Base-by-base conservation (phyloP, 2,888 invertebrate genomes). In the Chaetogeoica ovagalla region DNA sequence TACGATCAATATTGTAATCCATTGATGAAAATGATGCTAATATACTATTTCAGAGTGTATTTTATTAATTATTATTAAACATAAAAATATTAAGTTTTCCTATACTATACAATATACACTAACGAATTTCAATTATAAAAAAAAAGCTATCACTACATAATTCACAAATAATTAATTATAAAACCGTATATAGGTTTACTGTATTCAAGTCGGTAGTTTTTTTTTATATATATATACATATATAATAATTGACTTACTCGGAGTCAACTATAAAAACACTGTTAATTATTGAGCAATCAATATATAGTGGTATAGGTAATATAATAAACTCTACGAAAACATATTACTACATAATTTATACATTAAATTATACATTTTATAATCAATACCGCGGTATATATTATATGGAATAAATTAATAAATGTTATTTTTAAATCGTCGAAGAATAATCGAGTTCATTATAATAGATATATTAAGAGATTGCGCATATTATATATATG, bases 41-140 rank as follows among this genome's bases (percentile, higher is more conserved):
- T 66, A 21, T 2, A 11, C 39, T 43, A 39, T 43, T 15, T 13
- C 48, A 48, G 48, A 43, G 15, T 21, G 43, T 43, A 43, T 65
- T n/a, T n/a, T 43, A 55, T 52, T 17, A 52, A 17, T 52, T 52
- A 65, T 66, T 66, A 43, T 66, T 48, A 8, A 66, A 66, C 66
- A 21, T 21, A 66, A 43, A 66, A 43, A 65, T 37, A 43, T 66
- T 55, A 21, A 66, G 21, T 66, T 62, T 62, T 30, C 30, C 7
- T 17, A 62, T 19, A 48, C 13, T 48, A 11, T 48, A 48, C 9
- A 9, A 48, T 48, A 55, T 55, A 19, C n/a, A 60, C 21, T 6
- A 23, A 30, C 30, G 4, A 6, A 6, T 17, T 30, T 17, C 5
- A 17, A 17, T 62, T 66, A 43, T 21, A 66, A 65, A 43, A 66